Evolutionary conservation across 1,140 invertebrate genomes (phyloP), one percentile per base, ranked within the genome.

Genomic region (Lordiphosa mommai): DNA sequence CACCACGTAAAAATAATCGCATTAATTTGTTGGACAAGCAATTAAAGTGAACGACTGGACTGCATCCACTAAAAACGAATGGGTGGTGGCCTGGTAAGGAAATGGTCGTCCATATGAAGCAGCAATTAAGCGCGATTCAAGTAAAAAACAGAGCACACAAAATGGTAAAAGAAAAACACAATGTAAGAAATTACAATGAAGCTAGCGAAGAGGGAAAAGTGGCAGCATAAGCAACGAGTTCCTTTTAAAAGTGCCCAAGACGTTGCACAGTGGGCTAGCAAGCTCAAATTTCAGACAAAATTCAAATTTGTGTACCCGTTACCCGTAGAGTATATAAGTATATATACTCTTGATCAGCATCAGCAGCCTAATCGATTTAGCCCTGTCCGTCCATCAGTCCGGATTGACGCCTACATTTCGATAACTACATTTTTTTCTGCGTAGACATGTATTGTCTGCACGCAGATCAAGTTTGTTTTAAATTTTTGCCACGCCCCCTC

Each of bases 11-110:
- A 71, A 68, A 71, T 71, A 71, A 71, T 68, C 68, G 68, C 64
- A 71, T 71, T 71, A 71, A 71, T 71, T 71, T 71, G 68, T 71
- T 52, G 59, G 64, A 68, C 68, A 71, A 66, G 64, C 68, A 71
- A 71, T 71, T 67, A 71, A 67, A 71, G 38, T 10, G 48, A 52
- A 38, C 51, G 48, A 27, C 48, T 63, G 51, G 37, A 67, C 30
- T 41, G 51, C 46, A 63, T 16, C 38, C 23, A 27, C 23, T 7
- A 27, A 27, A 27, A 16, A 29, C 47, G 34, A 20, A 20, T 37
- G 33, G 32, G 16, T 8, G 12, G 41, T 5, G 0, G 9, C 14
- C 6, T n/a, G n/a, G 3, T n/a, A 12, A 17, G 6, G 37, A 41
- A 17, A 41, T 41, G 38, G 16, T 10, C 17, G 40, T 43, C 16